A percentile compares a stretch with the other conserved stretches of the same genome.
phyloP scores from a whole-genome alignment of 2,113 vertebrate species.

The Coptodon bakossiorum region DNA sequence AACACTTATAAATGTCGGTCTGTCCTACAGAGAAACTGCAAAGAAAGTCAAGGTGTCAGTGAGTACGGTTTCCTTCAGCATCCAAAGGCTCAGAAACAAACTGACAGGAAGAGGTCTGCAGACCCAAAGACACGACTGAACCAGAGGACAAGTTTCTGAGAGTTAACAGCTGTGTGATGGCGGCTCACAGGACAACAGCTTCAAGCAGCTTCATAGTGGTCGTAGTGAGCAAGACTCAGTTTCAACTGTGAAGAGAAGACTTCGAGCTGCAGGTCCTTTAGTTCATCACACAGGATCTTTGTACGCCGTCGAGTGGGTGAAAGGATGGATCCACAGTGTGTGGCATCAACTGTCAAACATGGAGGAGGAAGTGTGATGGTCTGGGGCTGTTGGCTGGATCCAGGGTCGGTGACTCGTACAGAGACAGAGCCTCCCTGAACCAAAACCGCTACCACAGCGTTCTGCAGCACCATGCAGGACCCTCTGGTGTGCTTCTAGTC shows the following conservation, averaged over 20 bases:
- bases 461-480: not conserved
- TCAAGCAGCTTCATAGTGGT: not conserved
- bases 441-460: not conserved
- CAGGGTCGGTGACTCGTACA: not conserved
- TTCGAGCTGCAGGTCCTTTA: not conserved
- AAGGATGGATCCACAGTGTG: not conserved
- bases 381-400: not conserved
- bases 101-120: not conserved
- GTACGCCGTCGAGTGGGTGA: fast-evolving
- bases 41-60: not conserved
- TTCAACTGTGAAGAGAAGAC: not conserved
- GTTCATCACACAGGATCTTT: not conserved
- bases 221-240: not conserved
- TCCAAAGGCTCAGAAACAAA: not conserved
- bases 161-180: not conserved
- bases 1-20: not conserved
- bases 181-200: not conserved
- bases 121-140: not conserved
- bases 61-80: not conserved
- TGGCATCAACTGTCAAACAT: not conserved
- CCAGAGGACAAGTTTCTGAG: not conserved
- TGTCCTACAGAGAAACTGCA: not conserved
- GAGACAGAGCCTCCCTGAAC: not conserved
- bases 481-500: not conserved
- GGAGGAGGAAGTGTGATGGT: not conserved